A percentile compares a stretch with the other conserved stretches of the same genome.
phyloP scores from a whole-genome alignment of 35 echinoderm and acorn worm genomes.

The Hemicentrotus pulcherrimus region DNA sequence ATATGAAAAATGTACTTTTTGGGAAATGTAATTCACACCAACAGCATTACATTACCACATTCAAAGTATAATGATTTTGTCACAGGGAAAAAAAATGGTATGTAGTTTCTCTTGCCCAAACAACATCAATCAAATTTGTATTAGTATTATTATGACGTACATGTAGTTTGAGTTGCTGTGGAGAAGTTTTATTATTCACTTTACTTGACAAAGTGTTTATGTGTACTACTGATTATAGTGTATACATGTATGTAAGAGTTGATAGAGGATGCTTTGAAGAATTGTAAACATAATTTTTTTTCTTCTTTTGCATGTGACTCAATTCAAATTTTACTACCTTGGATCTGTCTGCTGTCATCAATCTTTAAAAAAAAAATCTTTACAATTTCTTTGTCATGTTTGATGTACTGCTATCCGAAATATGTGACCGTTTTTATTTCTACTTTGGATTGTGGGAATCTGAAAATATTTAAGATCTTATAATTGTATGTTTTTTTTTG shows the following conservation, averaged over 20 bases:
- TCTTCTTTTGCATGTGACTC: background rate
- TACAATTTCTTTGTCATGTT: background rate
- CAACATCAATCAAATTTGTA: background rate
- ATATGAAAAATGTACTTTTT: background rate
- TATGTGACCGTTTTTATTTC: no score
- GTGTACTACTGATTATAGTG: background rate
- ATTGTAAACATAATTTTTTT: background rate
- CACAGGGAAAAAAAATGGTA: background rate
- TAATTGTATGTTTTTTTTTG: background rate
- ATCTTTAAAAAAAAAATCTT: background rate
- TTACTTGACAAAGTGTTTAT: background rate
- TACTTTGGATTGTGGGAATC: no score
- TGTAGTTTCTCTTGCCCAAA: background rate
- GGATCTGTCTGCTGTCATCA: background rate
- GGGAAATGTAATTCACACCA: background rate
- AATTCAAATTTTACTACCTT: background rate
- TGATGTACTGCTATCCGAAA: no score
- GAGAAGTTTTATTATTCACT: background rate
- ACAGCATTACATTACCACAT: background rate
- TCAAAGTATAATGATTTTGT: background rate
- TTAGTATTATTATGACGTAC: background rate
- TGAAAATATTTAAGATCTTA: background rate
- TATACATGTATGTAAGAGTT: background rate
- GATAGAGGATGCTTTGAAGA: background rate
- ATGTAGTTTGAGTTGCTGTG: background rate